Conservation (phyloP, 2,797 vertebrate species). For the Mastacembelus armatus region DNA sequence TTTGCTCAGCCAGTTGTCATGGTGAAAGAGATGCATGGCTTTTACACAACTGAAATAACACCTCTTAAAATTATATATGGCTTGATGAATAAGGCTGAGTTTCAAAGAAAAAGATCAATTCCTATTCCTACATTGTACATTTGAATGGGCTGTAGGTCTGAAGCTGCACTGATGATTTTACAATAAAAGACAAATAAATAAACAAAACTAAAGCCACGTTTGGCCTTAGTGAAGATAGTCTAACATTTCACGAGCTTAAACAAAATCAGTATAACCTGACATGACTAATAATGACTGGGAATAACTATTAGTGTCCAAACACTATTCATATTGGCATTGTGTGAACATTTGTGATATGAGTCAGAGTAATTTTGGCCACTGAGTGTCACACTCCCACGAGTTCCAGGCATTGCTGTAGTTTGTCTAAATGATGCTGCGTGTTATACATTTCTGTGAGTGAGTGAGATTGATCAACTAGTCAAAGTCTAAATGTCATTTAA, state of each 20-base stretch:
- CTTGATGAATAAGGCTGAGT: not conserved
- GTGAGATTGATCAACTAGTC: constrained; percentile 36
- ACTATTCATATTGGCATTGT: constrained; percentile 42
- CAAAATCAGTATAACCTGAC: constrained; percentile 25
- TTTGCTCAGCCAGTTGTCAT: constrained; percentile 5
- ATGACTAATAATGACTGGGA: constrained; percentile 18
- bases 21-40: constrained; percentile 3
- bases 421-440: constrained; percentile 42
- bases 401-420: constrained; percentile 41
- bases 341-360: constrained; percentile 63
- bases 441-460: constrained; percentile 17
- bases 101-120: not conserved
- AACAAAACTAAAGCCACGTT: too few species aligned
- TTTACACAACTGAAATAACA: constrained; percentile 8
- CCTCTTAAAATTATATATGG: not conserved
- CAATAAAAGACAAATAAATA: too few species aligned
- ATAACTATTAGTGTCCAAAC: constrained; percentile 52
- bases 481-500: constrained; percentile 17
- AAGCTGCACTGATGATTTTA: too few species aligned
- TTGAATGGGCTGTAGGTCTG: not conserved
- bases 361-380: constrained; percentile 65
- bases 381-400: constrained; percentile 62
- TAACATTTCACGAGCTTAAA: constrained; percentile 14
- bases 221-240: not conserved
- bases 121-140: not conserved